These are phyloP conservation scores for Pediacus dermestoides DNA, from an alignment of 2,888 invertebrate genomes.

Conservation along the genomic window DNA sequence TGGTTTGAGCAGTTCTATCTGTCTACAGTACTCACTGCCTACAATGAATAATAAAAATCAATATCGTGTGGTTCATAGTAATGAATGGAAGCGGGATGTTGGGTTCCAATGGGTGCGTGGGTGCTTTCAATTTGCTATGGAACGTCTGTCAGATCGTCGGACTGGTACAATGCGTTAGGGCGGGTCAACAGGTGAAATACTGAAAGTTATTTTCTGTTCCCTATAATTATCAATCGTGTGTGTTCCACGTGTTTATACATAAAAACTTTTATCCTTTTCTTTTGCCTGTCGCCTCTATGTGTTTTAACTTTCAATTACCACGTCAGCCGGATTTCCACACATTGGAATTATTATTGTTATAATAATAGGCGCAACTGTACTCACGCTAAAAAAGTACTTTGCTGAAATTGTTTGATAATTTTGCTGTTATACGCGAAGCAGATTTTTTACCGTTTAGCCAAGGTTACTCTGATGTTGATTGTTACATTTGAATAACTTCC, in stretches of 20 bases:
- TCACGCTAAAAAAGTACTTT: no score
- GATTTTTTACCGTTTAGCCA: slow-evolving; percentile 7
- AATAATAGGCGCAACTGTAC: no score
- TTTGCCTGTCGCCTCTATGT: slow-evolving; percentile 16
- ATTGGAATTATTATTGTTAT: no score
- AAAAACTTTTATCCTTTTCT: slow-evolving; percentile 7
- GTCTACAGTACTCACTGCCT: no score
- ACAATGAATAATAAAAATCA: no score
- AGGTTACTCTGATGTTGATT: slow-evolving; percentile 14
- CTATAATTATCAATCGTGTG: slow-evolving; percentile 26
- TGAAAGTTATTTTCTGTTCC: slow-evolving; percentile 21
- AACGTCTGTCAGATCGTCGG: slow-evolving; percentile 15
- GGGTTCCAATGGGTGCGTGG: slow-evolving; percentile 15
- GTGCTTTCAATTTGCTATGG: slow-evolving; percentile 19
- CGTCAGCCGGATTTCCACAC: no score
- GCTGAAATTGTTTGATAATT: no score
- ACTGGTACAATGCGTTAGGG: slow-evolving; percentile 15
- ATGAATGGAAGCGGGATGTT: no score
- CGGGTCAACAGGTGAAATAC: slow-evolving; percentile 20
- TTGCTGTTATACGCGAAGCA: no score
- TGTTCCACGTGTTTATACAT: slow-evolving; percentile 23
- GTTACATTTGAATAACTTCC: slow-evolving; percentile 25
- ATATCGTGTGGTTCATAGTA: no score
- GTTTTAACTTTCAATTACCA: slow-evolving; percentile 14
- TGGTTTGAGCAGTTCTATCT: no score